Evolutionary conservation across 2,113 vertebrate genomes (phyloP), one percentile per base, ranked within the genome.

Genomic region (Sander lucioperca): DNA sequence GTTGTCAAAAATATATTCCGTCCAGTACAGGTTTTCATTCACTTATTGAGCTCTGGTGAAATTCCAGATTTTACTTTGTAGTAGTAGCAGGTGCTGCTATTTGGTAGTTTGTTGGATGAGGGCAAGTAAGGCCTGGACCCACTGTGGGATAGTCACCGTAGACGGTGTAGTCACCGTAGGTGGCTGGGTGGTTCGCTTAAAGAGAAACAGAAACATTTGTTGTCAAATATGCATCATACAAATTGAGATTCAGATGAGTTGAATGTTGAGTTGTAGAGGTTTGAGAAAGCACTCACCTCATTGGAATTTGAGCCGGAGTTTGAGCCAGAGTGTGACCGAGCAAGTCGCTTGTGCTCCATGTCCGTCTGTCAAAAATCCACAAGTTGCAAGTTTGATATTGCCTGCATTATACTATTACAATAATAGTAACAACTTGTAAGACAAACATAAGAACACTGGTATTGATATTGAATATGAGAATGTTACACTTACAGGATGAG

Each of bases 311-410:
- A 43, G 10, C 4, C 2, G 23, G 77, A 53, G 0, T 15, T 7
- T 36, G 66, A 43, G 10, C 6, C 2, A 30, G 77, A 53, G 0
- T 0, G 0, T 1, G 73, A 66, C 1, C 67, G 73, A 33, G 53
- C 54, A 54, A 80, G 2, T 7, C 67, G 67, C 12, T 19, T 72
- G 12, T 9, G 78, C 18, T 13, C 43, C 9, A 1, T 6, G 9
- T 25, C 64, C 50, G 43, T 10, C 82, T 84, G 80, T 15, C 3
- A 1, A 45, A 65, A 77, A 47, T 45, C 1, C 57, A 74, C 27
- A 58, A 39, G 39, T 11, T 43, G 39, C 39, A 43, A 43, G 23
- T 69, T 56, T 51, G 1, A 61, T 19, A 27, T 43, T 23, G 2
- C 0, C 15, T 23, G 1, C 7, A 23, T 39, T 43, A 23, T 6